Evolutionary conservation across 2,888 invertebrate species (phyloP), one percentile per base, ranked within the genome.

Genomic region (Heteromurus nitidus): DNA sequence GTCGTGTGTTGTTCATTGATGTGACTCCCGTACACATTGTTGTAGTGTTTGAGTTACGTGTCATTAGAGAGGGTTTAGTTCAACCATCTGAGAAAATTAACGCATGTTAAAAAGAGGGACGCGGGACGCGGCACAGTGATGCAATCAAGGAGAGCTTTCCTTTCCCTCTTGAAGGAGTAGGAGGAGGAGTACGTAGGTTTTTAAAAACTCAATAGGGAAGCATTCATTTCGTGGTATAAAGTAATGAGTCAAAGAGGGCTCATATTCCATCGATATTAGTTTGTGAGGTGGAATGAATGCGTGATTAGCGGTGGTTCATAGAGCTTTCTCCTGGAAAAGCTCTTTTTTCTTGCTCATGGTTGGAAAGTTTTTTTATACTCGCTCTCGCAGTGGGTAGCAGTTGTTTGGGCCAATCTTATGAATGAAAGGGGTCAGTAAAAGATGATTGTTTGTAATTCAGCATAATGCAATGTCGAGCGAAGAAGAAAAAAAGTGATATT

Each of bases 381-480:
- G n/a, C n/a, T n/a, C n/a, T n/a, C n/a, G n/a, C n/a, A n/a, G n/a
- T 9, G 44, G 26, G 65, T 16, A 44, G 42, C 42, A 55, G 30
- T 65, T 75, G 75, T 75, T n/a, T 65, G 64, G 60, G 70, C 65
- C 69, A 77, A 69, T 79, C 67, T 69, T 62, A 60, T 22, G 67
- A 73, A 80, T 74, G 50, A 36, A 68, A 65, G 65, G 64, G 72
- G 58, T 73, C 73, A 60, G 67, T 42, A 73, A 68, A n/a, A 69
- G 64, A 75, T 64, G 74, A 74, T 74, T 80, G 80, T 74, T 74
- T 81, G 81, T 70, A 76, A 75, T 81, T 76, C 75, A 76, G 50
- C 68, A 65, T 31, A 72, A 72, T 64, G 72, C 31, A 76, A 70
- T 81, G 42, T 69, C 44, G 47, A 36, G 28, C 68, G 53, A 53